Base-by-base conservation (phyloP, 2,888 invertebrate genomes). In the Oscheius sp. region DNA sequence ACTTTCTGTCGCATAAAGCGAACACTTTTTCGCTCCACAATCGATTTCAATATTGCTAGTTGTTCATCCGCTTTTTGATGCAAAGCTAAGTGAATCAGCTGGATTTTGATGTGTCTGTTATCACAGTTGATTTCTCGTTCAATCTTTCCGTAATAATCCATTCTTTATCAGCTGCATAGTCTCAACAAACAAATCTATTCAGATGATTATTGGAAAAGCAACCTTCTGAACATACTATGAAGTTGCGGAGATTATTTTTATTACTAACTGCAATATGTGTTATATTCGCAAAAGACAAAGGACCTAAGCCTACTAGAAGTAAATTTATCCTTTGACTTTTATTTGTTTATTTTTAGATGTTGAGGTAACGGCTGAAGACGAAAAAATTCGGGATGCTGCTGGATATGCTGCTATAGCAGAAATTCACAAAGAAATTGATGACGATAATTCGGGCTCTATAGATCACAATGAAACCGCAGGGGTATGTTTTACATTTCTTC, bases 381-480 rank as follows among this genome's bases (percentile, higher is more conserved):
- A 85, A 56, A 82, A 82, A 67, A 51, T 80, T 2, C 73, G 82
- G 86, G 95, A 95, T 89, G 91, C 91, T 78, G 90, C 92, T 63
- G 94, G 94, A 30, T 91, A 94, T 86, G 95, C 95, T 87, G 95
- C 97, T 67, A 95, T 98, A 86, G 91, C 91, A 75, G 91, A 92
- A 79, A 91, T 98, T 47, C 97, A 98, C 89, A 90, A 91, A 75
- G 94, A 95, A 87, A 90, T 98, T 78, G 97, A 98, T 87, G 97
- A 98, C 87, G 97, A 98, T 89, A 93, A 93, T 81, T 94, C 96
- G 89, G 97, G 97, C 72, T 94, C 94, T 87, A 93, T 98, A 77
- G 97, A 98, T 88, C 91, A 95, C 73, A 92, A 93, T 77, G 97
- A 98, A 90, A 96, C 96, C 76, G 94, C 95, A 88, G 96, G 95